Percentiles rank a stretch among this genome's conserved stretches.
Conservation (phyloP, 2,113 vertebrate genomes). For the Jaculus jaculus region DNA sequence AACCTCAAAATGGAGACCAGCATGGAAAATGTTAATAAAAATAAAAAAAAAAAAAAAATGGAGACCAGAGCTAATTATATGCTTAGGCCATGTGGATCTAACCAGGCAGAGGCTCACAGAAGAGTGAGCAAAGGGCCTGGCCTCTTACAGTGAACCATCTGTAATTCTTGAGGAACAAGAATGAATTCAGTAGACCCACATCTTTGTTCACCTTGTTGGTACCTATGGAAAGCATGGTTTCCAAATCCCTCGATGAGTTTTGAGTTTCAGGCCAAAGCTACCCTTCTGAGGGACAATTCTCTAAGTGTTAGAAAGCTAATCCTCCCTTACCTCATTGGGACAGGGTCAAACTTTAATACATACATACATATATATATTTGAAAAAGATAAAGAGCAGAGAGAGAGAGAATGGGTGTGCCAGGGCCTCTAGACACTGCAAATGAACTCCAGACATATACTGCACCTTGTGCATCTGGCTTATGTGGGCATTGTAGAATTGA, state of each 20-base stretch:
- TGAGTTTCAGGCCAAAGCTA: neutral
- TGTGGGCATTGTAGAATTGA: no score
- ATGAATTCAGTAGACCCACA: neutral
- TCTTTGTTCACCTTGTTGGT: neutral
- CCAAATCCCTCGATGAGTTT: neutral
- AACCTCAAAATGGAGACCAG: neutral
- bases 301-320: neutral
- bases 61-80: neutral
- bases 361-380: no score
- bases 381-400: no score
- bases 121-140: neutral
- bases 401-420: no score
- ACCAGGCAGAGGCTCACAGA: neutral
- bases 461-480: no score
- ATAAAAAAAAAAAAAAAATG: no score
- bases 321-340: neutral
- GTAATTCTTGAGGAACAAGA: slow-evolving; percentile 30
- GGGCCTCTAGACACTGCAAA: no score
- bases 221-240: neutral
- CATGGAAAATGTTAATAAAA: no score
- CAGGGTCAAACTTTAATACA: slow-evolving; percentile 10
- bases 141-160: neutral
- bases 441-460: no score
- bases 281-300: neutral
- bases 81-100: neutral